Evolutionary conservation across 2,113 vertebrate genomes (phyloP), one percentile per base, ranked within the genome.

Genomic region (Tetrax tetrax): DNA sequence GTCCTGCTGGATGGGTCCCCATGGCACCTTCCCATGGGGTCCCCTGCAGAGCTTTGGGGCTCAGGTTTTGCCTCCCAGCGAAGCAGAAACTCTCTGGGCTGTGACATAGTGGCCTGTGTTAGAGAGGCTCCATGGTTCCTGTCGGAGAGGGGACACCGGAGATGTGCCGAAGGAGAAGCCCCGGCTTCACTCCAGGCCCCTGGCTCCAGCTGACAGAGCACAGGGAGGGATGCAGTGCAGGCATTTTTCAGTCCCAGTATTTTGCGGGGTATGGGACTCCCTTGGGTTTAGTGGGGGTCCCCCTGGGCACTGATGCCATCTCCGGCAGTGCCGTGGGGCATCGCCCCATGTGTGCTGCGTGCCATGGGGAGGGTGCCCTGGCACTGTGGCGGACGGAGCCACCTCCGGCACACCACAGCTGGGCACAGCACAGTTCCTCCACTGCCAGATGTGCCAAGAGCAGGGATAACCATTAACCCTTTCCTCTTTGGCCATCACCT

Each of bases 331-430:
- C 22, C 3, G 1, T 0, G 1, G 47, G 28, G 10, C 37, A n/a
- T 47, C 1, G 0, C 10, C 3, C 59, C 45, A 33, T 1, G 3
- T 0, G 0, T n/a, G n/a, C 51, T 45, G 13, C 2, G 4, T 83
- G 81, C 71, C 0, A 1, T 12, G 37, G 12, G 37, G 43, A 83
- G 10, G 3, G 38, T 87, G 80, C 54, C 5, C 7, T 6, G 6
- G 45, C 6, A 11, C 66, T 3, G 7, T n/a, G 54, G 38, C 61
- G 21, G 45, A 66, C 1, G 2, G 25, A 59, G 21, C 60, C 56
- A 57, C 18, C 51, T 57, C 54, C 8, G 0, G 22, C 51, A 53
- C 53, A 70, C 27, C 59, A 11, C 0, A n/a, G 2, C 54, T 28
- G 65, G 80, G 71, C 43, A 89, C 18, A 20, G 27, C 68, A 60